phyloP scores from a whole-genome alignment of 2,888 invertebrate genomes.

The Leptodirus hochenwartii region DNA sequence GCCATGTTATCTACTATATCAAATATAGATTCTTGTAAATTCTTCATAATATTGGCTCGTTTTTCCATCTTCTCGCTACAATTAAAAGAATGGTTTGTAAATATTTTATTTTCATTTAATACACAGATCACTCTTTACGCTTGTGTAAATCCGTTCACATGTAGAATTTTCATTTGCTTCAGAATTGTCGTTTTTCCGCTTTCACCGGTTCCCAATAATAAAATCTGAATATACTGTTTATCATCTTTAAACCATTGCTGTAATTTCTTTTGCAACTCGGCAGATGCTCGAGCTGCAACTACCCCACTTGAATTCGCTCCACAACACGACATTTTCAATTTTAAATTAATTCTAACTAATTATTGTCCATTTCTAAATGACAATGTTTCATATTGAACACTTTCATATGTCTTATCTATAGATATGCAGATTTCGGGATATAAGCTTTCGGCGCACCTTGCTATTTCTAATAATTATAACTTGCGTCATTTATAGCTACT shows the following conservation, averaged over 20 bases:
- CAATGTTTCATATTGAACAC: too few species aligned
- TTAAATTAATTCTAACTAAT: too few species aligned
- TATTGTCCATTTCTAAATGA: too few species aligned
- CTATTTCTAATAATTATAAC: too few species aligned
- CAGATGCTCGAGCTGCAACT: conserved; percentile 8
- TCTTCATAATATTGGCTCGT: conserved; percentile 45
- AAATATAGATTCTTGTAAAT: conserved; percentile 58
- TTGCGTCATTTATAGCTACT: too few species aligned
- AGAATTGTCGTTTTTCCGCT: conserved; percentile 74
- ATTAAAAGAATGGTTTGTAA: conserved; percentile 6
- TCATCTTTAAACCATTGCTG: conserved; percentile 15
- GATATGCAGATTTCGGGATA: too few species aligned
- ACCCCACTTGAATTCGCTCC: too few species aligned
- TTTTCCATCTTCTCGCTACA: conserved; percentile 49
- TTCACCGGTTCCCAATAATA: conserved; percentile 55
- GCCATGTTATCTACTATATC: conserved; percentile 42
- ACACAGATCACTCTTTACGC: conserved; percentile 34
- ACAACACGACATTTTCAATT: too few species aligned
- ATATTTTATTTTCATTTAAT: background rate
- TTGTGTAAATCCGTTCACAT: conserved; percentile 57
- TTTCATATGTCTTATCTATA: too few species aligned
- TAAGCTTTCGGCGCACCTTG: too few species aligned
- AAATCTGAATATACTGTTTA: conserved; percentile 32
- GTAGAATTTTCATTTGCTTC: conserved; percentile 74
- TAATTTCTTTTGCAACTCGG: conserved; percentile 13